Conservation (phyloP, 23 tunicate species). For the Styela plicata region DNA sequence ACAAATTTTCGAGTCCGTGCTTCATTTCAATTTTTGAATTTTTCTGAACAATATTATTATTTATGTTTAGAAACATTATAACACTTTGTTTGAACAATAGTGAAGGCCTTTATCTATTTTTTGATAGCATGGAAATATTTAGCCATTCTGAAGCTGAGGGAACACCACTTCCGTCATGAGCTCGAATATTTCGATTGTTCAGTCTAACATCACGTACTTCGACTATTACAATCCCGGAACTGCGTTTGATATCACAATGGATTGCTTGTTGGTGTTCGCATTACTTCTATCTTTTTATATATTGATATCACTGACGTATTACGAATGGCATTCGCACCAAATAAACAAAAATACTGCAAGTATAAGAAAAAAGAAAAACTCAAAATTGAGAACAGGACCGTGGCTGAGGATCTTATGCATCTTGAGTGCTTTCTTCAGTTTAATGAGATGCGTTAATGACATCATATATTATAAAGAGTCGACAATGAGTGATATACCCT, state of each 20-base stretch:
- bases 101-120: no score
- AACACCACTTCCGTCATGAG: not conserved
- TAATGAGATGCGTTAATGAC: constrained; percentile 16
- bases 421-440: constrained; percentile 22
- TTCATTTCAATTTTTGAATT: no score
- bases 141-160: not conserved
- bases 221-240: constrained; percentile 30
- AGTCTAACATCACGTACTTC: not conserved
- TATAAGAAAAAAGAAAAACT: not conserved
- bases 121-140: not conserved
- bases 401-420: constrained; percentile 19
- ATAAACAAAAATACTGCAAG: not conserved
- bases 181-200: not conserved
- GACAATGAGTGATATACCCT: constrained; percentile 6
- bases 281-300: not conserved
- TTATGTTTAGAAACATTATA: no score
- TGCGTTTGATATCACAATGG: constrained; percentile 27
- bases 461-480: constrained; percentile 18
- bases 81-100: no score
- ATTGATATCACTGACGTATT: not conserved
- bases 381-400: not conserved
- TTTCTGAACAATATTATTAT: no score
- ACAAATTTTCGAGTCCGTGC: no score
- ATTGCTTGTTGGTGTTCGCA: not conserved
- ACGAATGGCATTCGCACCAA: constrained; percentile 22